Evolutionary conservation across 2,113 vertebrate genomes (phyloP).

Genomic region (Podilymbus podiceps): DNA sequence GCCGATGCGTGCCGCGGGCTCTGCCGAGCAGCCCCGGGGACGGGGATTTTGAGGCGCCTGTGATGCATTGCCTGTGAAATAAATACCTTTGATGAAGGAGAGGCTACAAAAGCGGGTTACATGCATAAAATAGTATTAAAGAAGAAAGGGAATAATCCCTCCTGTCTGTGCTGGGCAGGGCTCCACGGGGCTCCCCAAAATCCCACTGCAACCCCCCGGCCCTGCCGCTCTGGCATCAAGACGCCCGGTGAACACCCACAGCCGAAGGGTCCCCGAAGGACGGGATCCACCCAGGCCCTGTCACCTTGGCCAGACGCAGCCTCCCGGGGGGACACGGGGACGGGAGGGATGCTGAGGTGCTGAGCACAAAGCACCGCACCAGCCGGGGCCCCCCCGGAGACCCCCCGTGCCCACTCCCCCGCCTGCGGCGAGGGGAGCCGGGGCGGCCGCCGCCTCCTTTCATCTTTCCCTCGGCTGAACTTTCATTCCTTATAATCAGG

Average conservation of each 20-base stretch:
- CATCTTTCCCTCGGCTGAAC: neutral
- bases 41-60: neutral
- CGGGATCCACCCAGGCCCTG: neutral
- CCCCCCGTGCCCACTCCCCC: neutral
- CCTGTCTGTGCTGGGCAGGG: neutral
- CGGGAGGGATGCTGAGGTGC: neutral
- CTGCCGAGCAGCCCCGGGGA: neutral
- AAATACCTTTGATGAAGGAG: neutral
- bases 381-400: accelerated
- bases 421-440: accelerated
- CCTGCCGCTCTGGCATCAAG: accelerated
- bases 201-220: neutral
- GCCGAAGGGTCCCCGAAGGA: neutral
- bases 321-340: neutral
- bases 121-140: neutral
- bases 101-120: neutral
- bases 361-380: neutral
- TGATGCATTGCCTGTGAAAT: neutral
- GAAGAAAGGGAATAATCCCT: neutral
- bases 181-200: neutral
- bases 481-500: constrained; percentile 13
- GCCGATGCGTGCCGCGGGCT: accelerated
- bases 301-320: neutral
- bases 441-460: neutral
- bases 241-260: accelerated